Percentiles rank a stretch among this genome's conserved stretches.
These are phyloP conservation scores for Rutpela maculata DNA, from an alignment of 2,888 invertebrate species.

Conservation along the genomic window DNA sequence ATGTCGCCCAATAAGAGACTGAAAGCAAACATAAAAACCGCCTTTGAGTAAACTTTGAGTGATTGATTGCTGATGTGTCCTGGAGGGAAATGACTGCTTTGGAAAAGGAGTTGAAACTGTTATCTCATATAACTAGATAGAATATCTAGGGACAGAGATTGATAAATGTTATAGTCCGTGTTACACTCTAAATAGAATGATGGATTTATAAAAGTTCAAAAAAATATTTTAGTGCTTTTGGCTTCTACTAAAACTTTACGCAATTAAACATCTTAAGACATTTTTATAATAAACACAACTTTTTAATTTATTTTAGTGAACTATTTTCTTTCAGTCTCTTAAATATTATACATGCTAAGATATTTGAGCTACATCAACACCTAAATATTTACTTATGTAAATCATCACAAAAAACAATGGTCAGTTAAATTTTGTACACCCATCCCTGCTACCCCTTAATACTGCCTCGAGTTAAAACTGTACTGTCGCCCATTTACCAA, in stretches of 20 bases:
- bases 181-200: not conserved
- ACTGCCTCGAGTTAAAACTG: conserved; percentile 68
- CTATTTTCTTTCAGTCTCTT: conserved; percentile 24
- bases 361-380: conserved; percentile 27
- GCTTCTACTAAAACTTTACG: too few species aligned
- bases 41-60: not conserved
- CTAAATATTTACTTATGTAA: conserved; percentile 14
- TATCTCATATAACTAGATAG: not conserved
- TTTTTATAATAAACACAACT: too few species aligned
- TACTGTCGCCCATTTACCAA: conserved; percentile 77
- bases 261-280: too few species aligned
- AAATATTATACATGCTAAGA: conserved; percentile 4
- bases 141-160: not conserved
- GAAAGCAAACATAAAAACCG: conserved; percentile 21
- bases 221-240: too few species aligned
- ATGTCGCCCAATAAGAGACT: conserved; percentile 17
- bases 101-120: conserved; percentile 12
- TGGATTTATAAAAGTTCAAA: not conserved
- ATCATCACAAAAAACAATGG: conserved; percentile 38
- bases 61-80: conserved; percentile 21
- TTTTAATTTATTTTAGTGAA: not conserved
- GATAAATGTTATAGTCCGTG: not conserved
- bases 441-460: conserved; percentile 52
- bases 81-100: not conserved
- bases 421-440: conserved; percentile 29